Percentiles rank a stretch among this genome's conserved stretches.
Evolutionary conservation across 2,888 invertebrate species (phyloP).

Genomic region (Drosophila subquinaria): DNA sequence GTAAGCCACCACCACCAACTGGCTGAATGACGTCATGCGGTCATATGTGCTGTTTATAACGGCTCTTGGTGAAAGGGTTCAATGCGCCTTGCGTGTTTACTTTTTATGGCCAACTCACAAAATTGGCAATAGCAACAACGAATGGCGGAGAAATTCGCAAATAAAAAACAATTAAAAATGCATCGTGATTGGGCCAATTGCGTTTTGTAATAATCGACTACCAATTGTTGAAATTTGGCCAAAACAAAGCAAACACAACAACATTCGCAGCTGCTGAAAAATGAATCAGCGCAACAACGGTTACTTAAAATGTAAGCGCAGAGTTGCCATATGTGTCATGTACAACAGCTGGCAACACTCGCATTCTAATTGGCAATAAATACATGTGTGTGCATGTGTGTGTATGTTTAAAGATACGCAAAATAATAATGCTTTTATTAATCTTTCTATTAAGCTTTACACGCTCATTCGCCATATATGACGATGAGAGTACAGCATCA

Average conservation of each 20-base stretch:
- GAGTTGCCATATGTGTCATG: slow-evolving; percentile 48
- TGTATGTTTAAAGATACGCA: slow-evolving; percentile 1
- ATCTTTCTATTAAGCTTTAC: not conserved
- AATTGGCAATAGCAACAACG: slow-evolving; percentile 40
- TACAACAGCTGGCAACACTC: slow-evolving; percentile 51
- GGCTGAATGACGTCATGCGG: slow-evolving; percentile 66
- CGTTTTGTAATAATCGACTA: slow-evolving; percentile 30
- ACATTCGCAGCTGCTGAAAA: slow-evolving; percentile 29
- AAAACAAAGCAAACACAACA: slow-evolving; percentile 24
- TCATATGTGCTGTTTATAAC: slow-evolving; percentile 24
- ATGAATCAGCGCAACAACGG: slow-evolving; percentile 65
- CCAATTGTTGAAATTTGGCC: slow-evolving; percentile 49
- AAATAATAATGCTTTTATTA: slow-evolving; percentile 28
- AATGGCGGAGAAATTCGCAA: slow-evolving; percentile 40
- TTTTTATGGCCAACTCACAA: slow-evolving; percentile 32
- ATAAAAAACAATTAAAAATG: slow-evolving; percentile 41
- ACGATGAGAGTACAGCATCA: slow-evolving; percentile 24
- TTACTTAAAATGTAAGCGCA: slow-evolving; percentile 36
- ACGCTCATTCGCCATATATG: not conserved
- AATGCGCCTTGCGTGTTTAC: slow-evolving; percentile 55
- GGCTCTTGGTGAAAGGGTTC: slow-evolving; percentile 68
- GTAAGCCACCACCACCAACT: slow-evolving; percentile 50
- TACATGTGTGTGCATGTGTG: slow-evolving; percentile 3
- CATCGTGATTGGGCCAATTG: slow-evolving; percentile 33
- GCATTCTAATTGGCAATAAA: slow-evolving; percentile 48